phyloP scores from a whole-genome alignment of 2,113 vertebrate species.

The Alces alces region DNA sequence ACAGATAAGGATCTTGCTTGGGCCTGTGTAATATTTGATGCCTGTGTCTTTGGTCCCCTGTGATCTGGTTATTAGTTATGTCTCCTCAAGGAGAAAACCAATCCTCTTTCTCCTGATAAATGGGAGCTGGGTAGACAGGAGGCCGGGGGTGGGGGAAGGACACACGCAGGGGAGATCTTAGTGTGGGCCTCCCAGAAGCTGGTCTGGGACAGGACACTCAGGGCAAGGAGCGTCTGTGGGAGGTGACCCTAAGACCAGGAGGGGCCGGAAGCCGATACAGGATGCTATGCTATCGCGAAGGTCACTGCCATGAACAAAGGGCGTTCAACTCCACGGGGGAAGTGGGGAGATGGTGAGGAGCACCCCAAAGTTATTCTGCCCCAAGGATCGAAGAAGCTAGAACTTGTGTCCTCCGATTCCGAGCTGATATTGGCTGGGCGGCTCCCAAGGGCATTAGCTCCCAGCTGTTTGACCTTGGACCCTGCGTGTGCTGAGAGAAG shows the following conservation, averaged over 20 bases:
- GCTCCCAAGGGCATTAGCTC: neutral
- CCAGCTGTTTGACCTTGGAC: neutral
- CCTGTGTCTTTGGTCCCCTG: neutral
- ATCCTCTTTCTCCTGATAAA: neutral
- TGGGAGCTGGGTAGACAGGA: neutral
- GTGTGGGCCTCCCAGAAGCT: neutral
- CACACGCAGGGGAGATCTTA: neutral
- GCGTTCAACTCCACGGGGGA: accelerated
- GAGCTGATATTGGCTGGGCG: neutral
- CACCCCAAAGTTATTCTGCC: neutral
- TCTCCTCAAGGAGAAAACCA: neutral
- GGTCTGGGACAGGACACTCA: accelerated
- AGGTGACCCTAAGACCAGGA: neutral
- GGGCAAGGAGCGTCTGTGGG: accelerated
- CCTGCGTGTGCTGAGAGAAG: neutral
- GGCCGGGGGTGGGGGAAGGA: neutral
- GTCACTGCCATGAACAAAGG: accelerated
- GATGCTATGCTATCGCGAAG: accelerated
- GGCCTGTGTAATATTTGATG: neutral
- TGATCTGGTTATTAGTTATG: slow-evolving; percentile 20
- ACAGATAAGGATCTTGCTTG: neutral
- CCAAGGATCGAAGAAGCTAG: neutral
- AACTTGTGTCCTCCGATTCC: accelerated
- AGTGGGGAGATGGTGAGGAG: too few species aligned
- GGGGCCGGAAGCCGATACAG: neutral